These are phyloP conservation scores for Mormyrops attenuatus DNA, from an alignment of 2,797 vertebrate species.

Conservation along the genomic window DNA sequence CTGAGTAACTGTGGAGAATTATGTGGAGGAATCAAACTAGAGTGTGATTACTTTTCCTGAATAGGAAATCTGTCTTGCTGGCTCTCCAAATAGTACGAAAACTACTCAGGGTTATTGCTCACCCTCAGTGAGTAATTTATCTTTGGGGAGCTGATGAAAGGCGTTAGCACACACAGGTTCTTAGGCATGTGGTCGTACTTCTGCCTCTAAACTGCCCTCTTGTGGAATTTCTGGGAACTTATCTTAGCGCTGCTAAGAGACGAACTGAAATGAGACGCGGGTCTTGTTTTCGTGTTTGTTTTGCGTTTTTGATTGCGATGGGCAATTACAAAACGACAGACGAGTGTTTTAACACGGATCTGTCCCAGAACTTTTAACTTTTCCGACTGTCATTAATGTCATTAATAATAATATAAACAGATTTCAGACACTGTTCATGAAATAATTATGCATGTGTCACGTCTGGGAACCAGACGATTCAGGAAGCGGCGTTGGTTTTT, in stretches of 20 bases:
- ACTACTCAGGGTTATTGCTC: not conserved
- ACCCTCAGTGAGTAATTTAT: slow-evolving; percentile 16
- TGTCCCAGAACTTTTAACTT: not conserved
- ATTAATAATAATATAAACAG: not conserved
- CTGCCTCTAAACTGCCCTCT: slow-evolving; percentile 5
- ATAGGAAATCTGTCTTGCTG: slow-evolving; percentile 11
- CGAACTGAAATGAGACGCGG: not conserved
- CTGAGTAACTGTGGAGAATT: not conserved
- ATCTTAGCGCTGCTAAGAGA: not conserved
- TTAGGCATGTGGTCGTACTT: not conserved
- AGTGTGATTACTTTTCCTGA: slow-evolving; percentile 3
- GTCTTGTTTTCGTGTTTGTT: not conserved
- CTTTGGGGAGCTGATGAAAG: slow-evolving; percentile 3
- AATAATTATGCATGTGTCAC: not conserved
- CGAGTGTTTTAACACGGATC: not conserved
- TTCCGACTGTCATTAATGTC: not conserved
- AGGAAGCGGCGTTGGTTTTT: not conserved
- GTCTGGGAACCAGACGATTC: not conserved
- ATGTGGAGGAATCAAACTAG: not conserved
- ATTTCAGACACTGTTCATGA: not conserved
- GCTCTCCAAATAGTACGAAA: not conserved
- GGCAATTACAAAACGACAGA: not conserved
- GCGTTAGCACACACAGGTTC: not conserved
- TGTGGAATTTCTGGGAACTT: slow-evolving; percentile 9
- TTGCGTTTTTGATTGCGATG: not conserved